These are phyloP conservation scores for Melipona quadrifasciata DNA, from an alignment of 1,140 invertebrate genomes.

Conservation along the genomic window DNA sequence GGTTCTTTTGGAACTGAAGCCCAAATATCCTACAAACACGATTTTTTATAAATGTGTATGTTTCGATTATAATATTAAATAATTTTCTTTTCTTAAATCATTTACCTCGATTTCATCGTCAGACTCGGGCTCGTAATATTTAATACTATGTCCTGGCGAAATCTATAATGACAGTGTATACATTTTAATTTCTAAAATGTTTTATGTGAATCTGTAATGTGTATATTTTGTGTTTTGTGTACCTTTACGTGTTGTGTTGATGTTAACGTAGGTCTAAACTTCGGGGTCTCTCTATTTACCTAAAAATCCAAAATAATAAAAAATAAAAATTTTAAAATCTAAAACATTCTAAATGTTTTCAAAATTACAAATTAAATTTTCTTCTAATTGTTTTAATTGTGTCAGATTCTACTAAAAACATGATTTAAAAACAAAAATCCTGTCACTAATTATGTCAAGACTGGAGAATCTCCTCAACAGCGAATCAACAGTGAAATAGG, in stretches of 20 bases:
- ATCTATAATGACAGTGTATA: constrained; percentile 12
- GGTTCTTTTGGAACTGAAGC: constrained; percentile 17
- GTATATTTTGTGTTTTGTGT: constrained; percentile 28
- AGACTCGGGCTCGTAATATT: not conserved
- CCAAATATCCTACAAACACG: constrained; percentile 50
- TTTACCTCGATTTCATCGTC: constrained; percentile 53
- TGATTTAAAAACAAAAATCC: not conserved
- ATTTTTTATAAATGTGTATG: not conserved
- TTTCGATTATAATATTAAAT: not conserved
- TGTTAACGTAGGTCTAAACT: not conserved
- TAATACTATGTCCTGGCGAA: not conserved
- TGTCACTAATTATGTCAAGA: not conserved
- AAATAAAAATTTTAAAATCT: not conserved
- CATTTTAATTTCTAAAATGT: not conserved
- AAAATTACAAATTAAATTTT: not conserved
- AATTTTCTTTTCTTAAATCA: not conserved
- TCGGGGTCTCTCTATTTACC: not conserved
- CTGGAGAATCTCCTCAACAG: not conserved
- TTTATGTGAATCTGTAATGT: not conserved
- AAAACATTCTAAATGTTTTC: no score
- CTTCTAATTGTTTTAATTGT: not conserved
- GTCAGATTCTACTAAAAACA: not conserved
- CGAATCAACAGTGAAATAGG: not conserved
- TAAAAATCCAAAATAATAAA: constrained; percentile 37
- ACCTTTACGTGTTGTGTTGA: constrained; percentile 32